Base-by-base conservation (phyloP, 1,140 invertebrate species). In the Stegodyphus dumicola region DNA sequence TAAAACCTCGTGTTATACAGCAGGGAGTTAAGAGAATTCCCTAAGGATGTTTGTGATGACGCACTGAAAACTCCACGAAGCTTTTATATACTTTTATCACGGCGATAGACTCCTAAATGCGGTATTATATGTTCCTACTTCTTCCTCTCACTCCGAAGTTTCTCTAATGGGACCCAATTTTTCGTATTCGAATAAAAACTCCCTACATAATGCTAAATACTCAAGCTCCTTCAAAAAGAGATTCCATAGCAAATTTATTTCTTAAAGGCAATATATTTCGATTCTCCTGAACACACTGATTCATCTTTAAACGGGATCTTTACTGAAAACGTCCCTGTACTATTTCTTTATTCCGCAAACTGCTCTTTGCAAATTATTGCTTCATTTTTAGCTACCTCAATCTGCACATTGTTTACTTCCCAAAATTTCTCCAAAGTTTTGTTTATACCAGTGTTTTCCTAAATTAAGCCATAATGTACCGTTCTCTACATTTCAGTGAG, bases 171-270 rank as follows among this genome's bases (percentile, higher is more conserved):
- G 67, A 54, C 49, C 7, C 51, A 69, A 69, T 52, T 48, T 10
- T 54, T 69, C 66, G 18, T 64, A 64, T 64, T 77, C 75, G 3
- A 56, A 6, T 17, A 66, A 64, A 66, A 77, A 77, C 33, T 77
- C 60, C 17, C 13, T 54, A 54, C 54, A 74, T 52, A 74, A 56
- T 74, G 1, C 49, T 66, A 11, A 5, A 53, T 60, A 13, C 6
- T 7, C 15, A 51, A 33, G 48, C 2, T 51, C 60, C 5, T 7
- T n/a, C 6, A 4, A 70, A 70, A 70, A 70, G 7, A 5, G 6
- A 70, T 48, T 70, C 10, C 69, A 70, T 49, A 48, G 69, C 17
- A 33, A 70, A 49, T 70, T 70, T 70, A 70, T 4, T 53, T 70
- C 48, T 70, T 48, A 48, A 70, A 1, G 2, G 18, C 17, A 10